Percentiles rank a stretch among this genome's conserved stretches.
These are phyloP conservation scores for Calcarius ornatus DNA, from an alignment of 2,113 vertebrate species.

Conservation along the genomic window DNA sequence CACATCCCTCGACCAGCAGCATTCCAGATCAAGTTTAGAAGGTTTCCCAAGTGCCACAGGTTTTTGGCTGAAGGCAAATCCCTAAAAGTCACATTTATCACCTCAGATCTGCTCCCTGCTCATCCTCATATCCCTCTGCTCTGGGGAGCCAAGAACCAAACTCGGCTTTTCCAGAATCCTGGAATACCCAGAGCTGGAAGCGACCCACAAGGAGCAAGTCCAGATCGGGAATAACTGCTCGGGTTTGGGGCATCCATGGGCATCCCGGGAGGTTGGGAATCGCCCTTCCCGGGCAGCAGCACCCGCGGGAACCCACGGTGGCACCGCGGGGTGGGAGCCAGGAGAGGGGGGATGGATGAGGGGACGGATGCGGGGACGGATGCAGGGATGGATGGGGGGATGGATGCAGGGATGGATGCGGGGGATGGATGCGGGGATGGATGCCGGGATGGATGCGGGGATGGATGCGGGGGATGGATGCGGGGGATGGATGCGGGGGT, in stretches of 20 bases:
- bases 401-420: too few relatives aligned
- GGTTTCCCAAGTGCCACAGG: fast-evolving
- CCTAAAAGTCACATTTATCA: fast-evolving
- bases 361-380: neutral
- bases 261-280: neutral
- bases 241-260: fast-evolving
- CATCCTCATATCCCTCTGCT: fast-evolving
- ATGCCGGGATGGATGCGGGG: neutral
- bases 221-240: fast-evolving
- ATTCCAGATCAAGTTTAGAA: neutral
- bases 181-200: neutral
- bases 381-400: neutral
- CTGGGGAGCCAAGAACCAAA: fast-evolving
- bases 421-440: neutral
- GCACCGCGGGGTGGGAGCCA: neutral
- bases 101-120: neutral
- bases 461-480: neutral
- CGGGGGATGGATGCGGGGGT: neutral
- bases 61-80: neutral
- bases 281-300: neutral
- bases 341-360: neutral
- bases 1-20: fast-evolving
- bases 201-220: neutral
- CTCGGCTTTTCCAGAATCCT: fast-evolving
- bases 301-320: neutral